Conservation (phyloP, 2,797 vertebrate species). For the Gymnothorax reevesii region DNA sequence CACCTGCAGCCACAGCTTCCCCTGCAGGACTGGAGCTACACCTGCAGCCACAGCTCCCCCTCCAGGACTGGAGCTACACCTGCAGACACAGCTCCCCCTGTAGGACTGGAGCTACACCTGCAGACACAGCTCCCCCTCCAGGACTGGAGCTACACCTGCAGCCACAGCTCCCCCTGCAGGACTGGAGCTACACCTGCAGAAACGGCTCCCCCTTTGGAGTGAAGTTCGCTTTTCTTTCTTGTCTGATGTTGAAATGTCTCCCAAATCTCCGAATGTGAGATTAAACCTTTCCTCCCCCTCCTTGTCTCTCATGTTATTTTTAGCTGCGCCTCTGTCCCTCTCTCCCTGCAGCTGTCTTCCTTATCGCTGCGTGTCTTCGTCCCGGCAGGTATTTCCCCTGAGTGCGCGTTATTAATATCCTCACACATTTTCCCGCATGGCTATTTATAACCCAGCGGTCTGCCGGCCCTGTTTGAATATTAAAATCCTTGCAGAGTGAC, state of each 20-base stretch:
- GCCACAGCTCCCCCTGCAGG: too few relatives aligned
- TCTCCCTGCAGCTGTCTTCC: background rate
- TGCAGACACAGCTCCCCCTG: too few relatives aligned
- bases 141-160: too few relatives aligned
- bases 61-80: too few relatives aligned
- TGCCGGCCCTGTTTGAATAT: background rate
- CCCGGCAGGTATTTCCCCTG: slow-evolving; percentile 36
- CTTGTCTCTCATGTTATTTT: background rate
- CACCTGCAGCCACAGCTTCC: too few relatives aligned
- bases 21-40: too few relatives aligned
- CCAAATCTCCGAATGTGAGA: background rate
- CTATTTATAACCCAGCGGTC: background rate
- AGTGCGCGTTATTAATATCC: background rate
- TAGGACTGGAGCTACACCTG: too few relatives aligned
- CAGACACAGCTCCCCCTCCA: too few relatives aligned
- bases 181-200: too few relatives aligned
- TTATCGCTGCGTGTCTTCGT: slow-evolving; percentile 31
- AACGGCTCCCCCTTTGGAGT: background rate
- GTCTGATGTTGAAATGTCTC: background rate
- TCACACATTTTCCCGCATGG: background rate
- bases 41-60: too few relatives aligned
- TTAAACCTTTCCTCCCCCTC: background rate
- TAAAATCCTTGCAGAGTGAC: background rate
- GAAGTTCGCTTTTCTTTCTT: background rate
- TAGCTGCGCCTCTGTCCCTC: background rate